These are phyloP conservation scores for Andinoacara biseriatus DNA, from an alignment of 2,113 vertebrate genomes.

Conservation along the genomic window DNA sequence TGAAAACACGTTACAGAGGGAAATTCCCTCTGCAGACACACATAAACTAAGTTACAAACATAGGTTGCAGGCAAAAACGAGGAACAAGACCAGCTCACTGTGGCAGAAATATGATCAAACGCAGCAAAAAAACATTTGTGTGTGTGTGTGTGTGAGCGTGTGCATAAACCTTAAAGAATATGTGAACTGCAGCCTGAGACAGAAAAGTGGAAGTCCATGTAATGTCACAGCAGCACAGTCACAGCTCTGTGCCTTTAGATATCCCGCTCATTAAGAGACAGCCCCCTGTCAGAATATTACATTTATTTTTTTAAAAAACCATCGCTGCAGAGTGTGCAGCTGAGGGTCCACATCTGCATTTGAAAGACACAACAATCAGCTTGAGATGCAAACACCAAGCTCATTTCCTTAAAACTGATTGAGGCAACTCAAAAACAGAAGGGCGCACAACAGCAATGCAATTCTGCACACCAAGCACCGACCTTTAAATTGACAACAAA, in stretches of 20 bases:
- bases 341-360: conserved; percentile 38
- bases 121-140: background rate
- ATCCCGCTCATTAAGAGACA: conserved; percentile 63
- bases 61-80: conserved; percentile 20
- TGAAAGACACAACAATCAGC: conserved; percentile 6
- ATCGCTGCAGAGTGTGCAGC: conserved; percentile 25
- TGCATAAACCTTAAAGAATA: background rate
- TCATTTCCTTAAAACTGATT: conserved; percentile 43
- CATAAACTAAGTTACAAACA: conserved; percentile 42
- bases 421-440: conserved; percentile 6
- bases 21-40: conserved; percentile 66
- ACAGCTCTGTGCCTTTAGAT: conserved; percentile 47
- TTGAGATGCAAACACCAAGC: conserved; percentile 29
- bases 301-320: background rate
- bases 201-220: conserved; percentile 24
- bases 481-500: conserved; percentile 36
- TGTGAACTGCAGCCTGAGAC: conserved; percentile 23
- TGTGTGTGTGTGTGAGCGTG: background rate
- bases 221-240: conserved; percentile 36
- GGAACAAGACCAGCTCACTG: conserved; percentile 1
- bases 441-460: background rate
- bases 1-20: conserved; percentile 64
- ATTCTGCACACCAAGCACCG: background rate
- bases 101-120: conserved; percentile 32
- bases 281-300: conserved; percentile 43